phyloP scores from a whole-genome alignment of 1,140 invertebrate species.

The Plodia interpunctella region DNA sequence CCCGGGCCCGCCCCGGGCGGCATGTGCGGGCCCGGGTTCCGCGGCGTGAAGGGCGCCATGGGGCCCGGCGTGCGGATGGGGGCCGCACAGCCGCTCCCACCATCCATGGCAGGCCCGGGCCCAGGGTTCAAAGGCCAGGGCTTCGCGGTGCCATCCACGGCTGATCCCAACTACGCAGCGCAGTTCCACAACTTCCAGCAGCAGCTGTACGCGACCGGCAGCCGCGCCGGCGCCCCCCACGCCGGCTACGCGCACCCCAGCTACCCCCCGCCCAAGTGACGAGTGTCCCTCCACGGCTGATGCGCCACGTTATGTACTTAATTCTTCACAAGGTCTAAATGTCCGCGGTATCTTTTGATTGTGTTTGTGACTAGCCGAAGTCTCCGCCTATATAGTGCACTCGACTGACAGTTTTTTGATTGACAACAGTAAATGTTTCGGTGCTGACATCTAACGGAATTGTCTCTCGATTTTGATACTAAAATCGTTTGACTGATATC shows the following conservation, averaged over 20 bases:
- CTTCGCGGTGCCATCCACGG: slow-evolving; percentile 89
- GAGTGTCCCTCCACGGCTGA: slow-evolving; percentile 18
- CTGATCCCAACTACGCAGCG: slow-evolving; percentile 94
- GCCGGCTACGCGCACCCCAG: slow-evolving; percentile 50
- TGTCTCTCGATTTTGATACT: too few relatives aligned
- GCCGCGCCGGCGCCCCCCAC: slow-evolving; percentile 76
- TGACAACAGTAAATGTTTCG: too few relatives aligned
- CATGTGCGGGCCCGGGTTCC: slow-evolving; percentile 65
- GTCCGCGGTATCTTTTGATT: not conserved
- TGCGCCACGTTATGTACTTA: slow-evolving; percentile 19
- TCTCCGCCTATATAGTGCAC: too few relatives aligned
- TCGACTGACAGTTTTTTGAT: too few relatives aligned
- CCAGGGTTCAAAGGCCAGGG: slow-evolving; percentile 87
- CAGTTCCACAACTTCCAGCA: slow-evolving; percentile 97
- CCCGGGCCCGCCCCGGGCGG: slow-evolving; percentile 40
- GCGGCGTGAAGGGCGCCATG: slow-evolving; percentile 63
- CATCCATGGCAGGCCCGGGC: slow-evolving; percentile 85
- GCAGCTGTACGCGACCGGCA: slow-evolving; percentile 94
- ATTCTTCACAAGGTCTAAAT: slow-evolving; percentile 10
- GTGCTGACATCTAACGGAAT: too few relatives aligned
- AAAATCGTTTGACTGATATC: too few relatives aligned
- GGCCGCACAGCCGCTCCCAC: slow-evolving; percentile 83
- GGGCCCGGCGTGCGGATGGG: slow-evolving; percentile 53
- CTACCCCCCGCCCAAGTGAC: slow-evolving; percentile 70
- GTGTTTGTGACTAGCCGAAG: too few relatives aligned